Evolutionary conservation across 64 coral and sea anemone genomes (phyloP).

Genomic region (Hydrozoanthus tunicans): DNA sequence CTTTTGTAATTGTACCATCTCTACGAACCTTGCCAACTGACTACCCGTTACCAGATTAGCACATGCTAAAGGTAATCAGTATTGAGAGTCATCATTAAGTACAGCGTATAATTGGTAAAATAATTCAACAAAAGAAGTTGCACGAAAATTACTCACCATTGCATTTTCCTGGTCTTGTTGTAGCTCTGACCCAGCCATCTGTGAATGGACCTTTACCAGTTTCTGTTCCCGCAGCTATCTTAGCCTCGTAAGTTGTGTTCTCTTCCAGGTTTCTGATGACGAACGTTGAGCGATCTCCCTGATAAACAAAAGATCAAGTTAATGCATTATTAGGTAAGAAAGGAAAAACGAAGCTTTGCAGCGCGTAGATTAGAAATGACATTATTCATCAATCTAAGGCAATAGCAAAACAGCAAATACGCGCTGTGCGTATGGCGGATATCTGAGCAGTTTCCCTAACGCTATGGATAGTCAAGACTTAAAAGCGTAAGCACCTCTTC

Average conservation of each 20-base stretch:
- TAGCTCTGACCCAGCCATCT: constrained; percentile 14
- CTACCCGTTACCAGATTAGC: too few relatives aligned
- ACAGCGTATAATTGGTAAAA: too few relatives aligned
- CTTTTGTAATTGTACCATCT: too few relatives aligned
- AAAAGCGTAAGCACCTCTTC: too few relatives aligned
- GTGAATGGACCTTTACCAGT: constrained; percentile 36
- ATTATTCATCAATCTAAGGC: neutral
- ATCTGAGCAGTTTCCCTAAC: too few relatives aligned
- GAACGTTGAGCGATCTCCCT: constrained; percentile 28
- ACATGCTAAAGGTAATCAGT: too few relatives aligned
- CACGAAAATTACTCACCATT: neutral
- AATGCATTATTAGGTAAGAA: neutral
- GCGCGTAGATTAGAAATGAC: too few relatives aligned
- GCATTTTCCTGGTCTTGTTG: constrained; percentile 32
- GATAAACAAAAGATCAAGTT: neutral
- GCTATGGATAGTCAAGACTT: too few relatives aligned
- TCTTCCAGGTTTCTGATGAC: constrained; percentile 25
- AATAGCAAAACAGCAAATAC: neutral
- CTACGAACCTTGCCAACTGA: too few relatives aligned
- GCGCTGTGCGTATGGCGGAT: too few relatives aligned
- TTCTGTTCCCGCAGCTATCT: constrained; percentile 36
- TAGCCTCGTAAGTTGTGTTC: constrained; percentile 48
- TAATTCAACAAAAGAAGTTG: too few relatives aligned
- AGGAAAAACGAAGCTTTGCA: neutral
- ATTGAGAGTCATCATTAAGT: neutral